Conservation (phyloP, 2,888 invertebrate species). For the Rotaria socialis region DNA sequence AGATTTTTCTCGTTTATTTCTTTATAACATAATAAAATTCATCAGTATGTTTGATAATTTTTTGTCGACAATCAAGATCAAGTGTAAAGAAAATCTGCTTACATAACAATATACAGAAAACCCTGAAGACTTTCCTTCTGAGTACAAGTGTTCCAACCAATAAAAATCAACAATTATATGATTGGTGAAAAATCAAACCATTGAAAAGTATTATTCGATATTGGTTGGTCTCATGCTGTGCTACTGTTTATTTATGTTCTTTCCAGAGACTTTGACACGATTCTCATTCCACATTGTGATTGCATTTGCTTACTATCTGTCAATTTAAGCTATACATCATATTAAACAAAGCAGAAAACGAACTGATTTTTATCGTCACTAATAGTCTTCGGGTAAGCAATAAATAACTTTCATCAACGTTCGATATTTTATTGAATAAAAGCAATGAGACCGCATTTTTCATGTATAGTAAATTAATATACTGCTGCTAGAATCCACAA, state of each 20-base stretch:
- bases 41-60: too few relatives aligned
- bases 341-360: neutral
- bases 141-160: neutral
- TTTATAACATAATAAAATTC: too few relatives aligned
- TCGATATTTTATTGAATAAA: neutral
- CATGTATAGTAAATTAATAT: too few relatives aligned
- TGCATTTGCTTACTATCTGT: neutral
- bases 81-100: too few relatives aligned
- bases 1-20: too few relatives aligned
- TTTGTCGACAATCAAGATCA: too few relatives aligned
- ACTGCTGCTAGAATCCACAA: neutral
- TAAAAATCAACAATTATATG: neutral
- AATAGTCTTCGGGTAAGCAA: neutral
- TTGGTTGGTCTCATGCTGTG: neutral
- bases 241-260: neutral
- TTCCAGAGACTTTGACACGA: neutral
- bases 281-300: neutral
- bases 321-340: constrained; percentile 16
- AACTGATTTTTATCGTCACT: neutral
- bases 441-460: too few relatives aligned
- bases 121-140: neutral
- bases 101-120: too few relatives aligned
- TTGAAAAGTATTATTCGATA: neutral
- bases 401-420: neutral
- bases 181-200: constrained; percentile 5